Evolutionary conservation across 2,888 invertebrate genomes (phyloP), one percentile per base, ranked within the genome.

Genomic region (Melanostoma mellinum): DNA sequence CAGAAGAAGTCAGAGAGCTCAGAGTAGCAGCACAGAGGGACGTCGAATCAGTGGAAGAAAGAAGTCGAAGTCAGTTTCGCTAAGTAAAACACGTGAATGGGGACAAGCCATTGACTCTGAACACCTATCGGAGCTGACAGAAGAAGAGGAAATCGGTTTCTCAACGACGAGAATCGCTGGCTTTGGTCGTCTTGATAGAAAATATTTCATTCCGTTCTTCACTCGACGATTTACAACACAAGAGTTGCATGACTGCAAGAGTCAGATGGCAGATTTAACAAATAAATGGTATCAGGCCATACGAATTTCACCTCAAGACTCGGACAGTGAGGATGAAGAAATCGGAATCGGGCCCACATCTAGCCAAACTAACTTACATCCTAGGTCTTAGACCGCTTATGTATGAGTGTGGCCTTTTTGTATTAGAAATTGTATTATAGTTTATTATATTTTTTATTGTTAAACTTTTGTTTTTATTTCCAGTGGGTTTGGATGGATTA

Each of bases 1-100:
- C 1, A 78, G 78, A 32, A 88, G 88, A 10, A 77, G 87, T 38
- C 89, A 89, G 30, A 86, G 87, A 8, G 73, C 20, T 20, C 20
- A 20, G 20, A 20, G 77, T 1, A 87, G 87, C 5, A 90, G 30
- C 92, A 10, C 56, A 0, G 42, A 67, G 0, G 68, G 81, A 8
- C 90, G 92, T n/a, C 92, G 92, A 0, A 88, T 92, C 75, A 88
- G 92, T 74, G 92, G 94, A 44, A 94, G 94, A 86, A 94, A 94
- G 87, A 93, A 92, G 86, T 93, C 93, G 46, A 95, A 96, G 89
- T 97, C 97, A 91, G 95, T 99, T 56, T 97, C 98, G 69, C 93
- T 99, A 80, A 98, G 98, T 88, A 99, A 99, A 93, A 99, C 99
- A 0, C 96, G 97, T 89, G 99, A 99, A 94, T 98, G 98, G 98